Base-by-base conservation (phyloP, 2,888 invertebrate species). In the Athalia circularis region DNA sequence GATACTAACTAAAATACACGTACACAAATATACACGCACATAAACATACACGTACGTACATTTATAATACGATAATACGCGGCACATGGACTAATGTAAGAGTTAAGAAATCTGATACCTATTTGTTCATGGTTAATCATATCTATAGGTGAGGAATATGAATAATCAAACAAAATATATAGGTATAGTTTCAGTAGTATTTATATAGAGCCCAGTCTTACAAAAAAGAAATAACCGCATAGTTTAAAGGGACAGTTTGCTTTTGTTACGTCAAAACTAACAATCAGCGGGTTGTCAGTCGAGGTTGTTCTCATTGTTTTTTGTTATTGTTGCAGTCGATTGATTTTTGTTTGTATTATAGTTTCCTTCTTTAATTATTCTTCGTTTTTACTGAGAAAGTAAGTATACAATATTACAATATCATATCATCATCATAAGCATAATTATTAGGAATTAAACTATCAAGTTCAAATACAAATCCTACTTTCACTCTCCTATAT, bases 131-230 rank as follows among this genome's bases (percentile, higher is more conserved):
- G 29, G 29, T 29, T 29, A 29, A 65, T 9, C 45, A 7, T 4
- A 4, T 9, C 11, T 77, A 61, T 77, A 62, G 83, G 82, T 88
- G 81, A 47, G 86, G 85, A 85, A 83, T 83, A 86, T 84, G 81
- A 86, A 87, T 87, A 86, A 89, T 87, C 81, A 86, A 85, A 88
- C 86, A 89, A 90, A 87, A 88, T 83, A 80, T 85, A 88, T 84
- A 85, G 83, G 84, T 86, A 88, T 86, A 87, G 88, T 89, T 89
- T 89, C 87, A 88, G 86, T 88, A 89, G 86, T 89, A 89, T 90
- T 90, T 90, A 89, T 90, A 89, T 89, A 88, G 88, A 89, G 90
- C 90, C 90, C 90, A 90, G 90, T 90, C 89, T 90, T 90, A 90
- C 90, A 90, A 89, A 89, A 87, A 85, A 83, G 86, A 82, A 86